Evolutionary conservation across 2,113 vertebrate genomes (phyloP).

Genomic region (Helogale parvula): DNA sequence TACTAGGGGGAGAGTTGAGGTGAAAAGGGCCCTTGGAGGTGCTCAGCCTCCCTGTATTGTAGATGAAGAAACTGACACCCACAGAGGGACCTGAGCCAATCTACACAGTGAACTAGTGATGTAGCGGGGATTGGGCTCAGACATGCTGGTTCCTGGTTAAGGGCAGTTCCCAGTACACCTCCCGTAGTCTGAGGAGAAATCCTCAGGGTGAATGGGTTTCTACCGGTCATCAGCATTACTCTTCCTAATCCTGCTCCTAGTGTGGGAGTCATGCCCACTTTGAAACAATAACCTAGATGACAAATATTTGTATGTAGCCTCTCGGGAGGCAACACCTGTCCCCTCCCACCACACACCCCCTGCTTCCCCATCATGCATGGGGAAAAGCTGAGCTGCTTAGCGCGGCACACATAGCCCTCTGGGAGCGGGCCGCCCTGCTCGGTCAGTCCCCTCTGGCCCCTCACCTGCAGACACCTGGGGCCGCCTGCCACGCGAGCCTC

Average conservation of each 20-base stretch:
- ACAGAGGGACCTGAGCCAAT: not conserved
- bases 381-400: not conserved
- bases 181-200: not conserved
- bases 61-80: not conserved
- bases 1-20: rapidly evolving
- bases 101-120: not conserved
- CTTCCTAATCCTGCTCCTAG: not conserved
- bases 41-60: not conserved
- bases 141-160: not conserved
- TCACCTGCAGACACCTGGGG: not conserved
- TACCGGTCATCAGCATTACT: not conserved
- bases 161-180: not conserved
- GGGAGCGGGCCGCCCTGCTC: rapidly evolving
- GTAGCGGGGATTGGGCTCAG: not conserved
- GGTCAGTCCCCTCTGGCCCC: not conserved
- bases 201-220: not conserved
- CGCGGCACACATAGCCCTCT: not conserved
- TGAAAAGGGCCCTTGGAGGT: not conserved
- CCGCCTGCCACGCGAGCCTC: not conserved
- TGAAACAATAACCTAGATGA: not conserved
- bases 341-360: not conserved
- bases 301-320: not conserved
- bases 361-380: not conserved
- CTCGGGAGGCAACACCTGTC: not conserved
- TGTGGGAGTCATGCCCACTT: not conserved